phyloP scores from a whole-genome alignment of 2,797 vertebrate genomes.

The Pseudochaenichthys georgianus region DNA sequence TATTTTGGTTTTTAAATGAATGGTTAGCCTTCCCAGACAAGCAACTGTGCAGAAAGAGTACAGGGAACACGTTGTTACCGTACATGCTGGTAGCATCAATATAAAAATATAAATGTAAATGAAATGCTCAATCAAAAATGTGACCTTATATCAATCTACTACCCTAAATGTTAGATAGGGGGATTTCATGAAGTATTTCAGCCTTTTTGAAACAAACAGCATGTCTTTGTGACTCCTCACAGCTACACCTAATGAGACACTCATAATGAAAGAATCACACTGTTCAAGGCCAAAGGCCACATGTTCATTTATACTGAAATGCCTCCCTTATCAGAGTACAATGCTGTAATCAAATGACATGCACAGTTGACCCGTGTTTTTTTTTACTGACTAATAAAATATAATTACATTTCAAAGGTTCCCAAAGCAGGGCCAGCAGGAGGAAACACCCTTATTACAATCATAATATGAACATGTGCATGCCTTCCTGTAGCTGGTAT shows the following conservation, averaged over 20 bases:
- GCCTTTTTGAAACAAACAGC: slow-evolving; percentile 12
- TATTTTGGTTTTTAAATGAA: not conserved
- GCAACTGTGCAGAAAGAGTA: not conserved
- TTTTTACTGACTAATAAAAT: slow-evolving; percentile 80
- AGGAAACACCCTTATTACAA: slow-evolving; percentile 65
- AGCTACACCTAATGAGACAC: slow-evolving; percentile 17
- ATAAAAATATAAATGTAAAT: not conserved
- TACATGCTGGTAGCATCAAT: not conserved
- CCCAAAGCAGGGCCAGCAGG: slow-evolving; percentile 40
- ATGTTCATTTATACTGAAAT: slow-evolving; percentile 66
- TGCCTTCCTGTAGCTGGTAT: slow-evolving; percentile 24
- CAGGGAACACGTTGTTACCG: not conserved
- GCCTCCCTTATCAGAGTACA: slow-evolving; percentile 65
- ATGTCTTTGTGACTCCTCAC: not conserved
- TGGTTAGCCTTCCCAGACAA: not conserved
- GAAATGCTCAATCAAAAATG: not conserved
- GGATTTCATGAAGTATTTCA: not conserved
- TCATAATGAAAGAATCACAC: slow-evolving; percentile 38
- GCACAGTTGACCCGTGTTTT: slow-evolving; percentile 58
- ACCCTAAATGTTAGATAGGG: not conserved
- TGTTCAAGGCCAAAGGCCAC: slow-evolving; percentile 54
- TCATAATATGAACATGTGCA: slow-evolving; percentile 15
- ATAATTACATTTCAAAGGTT: slow-evolving; percentile 82
- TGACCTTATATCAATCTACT: not conserved
- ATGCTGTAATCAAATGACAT: slow-evolving; percentile 72